phyloP scores from a whole-genome alignment of 2,113 vertebrate species.

The Hippolais icterina region DNA sequence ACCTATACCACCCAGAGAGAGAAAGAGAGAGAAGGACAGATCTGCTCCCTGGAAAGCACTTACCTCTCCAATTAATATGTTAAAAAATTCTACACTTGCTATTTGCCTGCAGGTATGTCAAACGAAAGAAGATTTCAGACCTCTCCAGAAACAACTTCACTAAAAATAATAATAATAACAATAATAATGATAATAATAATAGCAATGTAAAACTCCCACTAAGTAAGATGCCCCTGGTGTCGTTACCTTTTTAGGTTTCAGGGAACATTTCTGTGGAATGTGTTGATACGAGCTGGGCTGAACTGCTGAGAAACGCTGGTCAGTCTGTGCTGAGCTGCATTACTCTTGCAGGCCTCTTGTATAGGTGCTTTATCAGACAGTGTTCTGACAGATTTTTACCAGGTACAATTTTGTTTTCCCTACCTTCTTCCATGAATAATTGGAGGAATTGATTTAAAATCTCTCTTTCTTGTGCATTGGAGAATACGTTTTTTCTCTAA shows the following conservation, averaged over 20 bases:
- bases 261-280: not conserved
- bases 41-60: not conserved
- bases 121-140: not conserved
- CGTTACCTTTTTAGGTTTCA: not conserved
- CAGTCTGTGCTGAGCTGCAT: not conserved
- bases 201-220: not conserved
- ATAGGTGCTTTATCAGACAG: not conserved
- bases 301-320: not conserved
- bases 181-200: no score
- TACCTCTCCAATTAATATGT: not conserved
- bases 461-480: not conserved
- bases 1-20: not conserved
- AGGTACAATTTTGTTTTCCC: not conserved
- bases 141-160: not conserved
- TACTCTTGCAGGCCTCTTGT: not conserved
- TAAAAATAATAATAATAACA: not conserved
- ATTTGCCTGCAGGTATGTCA: not conserved
- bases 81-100: not conserved
- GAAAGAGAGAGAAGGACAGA: not conserved
- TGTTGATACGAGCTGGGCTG: not conserved
- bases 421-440: not conserved
- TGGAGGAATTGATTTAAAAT: not conserved
- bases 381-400: constrained; percentile 18
- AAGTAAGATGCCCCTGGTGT: not conserved
- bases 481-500: not conserved